A percentile compares a stretch with the other conserved stretches of the same genome.
Conservation (phyloP, 1,140 invertebrate genomes). For the Trissolcus basalis region DNA sequence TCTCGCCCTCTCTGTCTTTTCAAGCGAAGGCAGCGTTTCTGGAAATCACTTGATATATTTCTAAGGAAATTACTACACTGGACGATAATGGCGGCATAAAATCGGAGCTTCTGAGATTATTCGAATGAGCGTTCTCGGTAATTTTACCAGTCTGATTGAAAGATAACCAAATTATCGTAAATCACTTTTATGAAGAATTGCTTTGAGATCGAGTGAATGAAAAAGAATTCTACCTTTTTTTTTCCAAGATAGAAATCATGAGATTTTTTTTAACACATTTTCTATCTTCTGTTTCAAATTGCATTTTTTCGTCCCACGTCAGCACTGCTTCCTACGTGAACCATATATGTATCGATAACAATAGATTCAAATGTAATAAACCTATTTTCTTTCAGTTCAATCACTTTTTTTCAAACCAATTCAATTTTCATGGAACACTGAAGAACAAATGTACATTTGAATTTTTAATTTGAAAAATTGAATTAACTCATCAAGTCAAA, state of each 20-base stretch:
- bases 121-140: too few species aligned
- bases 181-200: too few species aligned
- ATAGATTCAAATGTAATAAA: slow-evolving; percentile 1
- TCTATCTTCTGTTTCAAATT: slow-evolving; percentile 24
- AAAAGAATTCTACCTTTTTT: too few species aligned
- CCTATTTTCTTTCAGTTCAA: neutral
- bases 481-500: too few species aligned
- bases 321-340: slow-evolving; percentile 24
- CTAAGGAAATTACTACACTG: neutral
- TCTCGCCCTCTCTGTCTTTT: neutral
- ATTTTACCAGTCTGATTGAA: too few species aligned
- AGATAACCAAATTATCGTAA: too few species aligned
- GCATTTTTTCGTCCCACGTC: slow-evolving; percentile 28
- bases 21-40: neutral
- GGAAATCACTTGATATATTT: slow-evolving; percentile 3
- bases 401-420: too few species aligned
- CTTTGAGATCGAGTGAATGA: too few species aligned
- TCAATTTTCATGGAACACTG: too few species aligned
- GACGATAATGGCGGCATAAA: neutral
- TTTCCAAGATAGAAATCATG: too few species aligned
- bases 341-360: slow-evolving; percentile 33
- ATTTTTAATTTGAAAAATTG: too few species aligned
- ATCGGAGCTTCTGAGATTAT: neutral
- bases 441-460: too few species aligned
- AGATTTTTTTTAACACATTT: slow-evolving; percentile 2